Evolutionary conservation across 1,140 invertebrate genomes (phyloP).

Genomic region (Latrodectus geometricus): DNA sequence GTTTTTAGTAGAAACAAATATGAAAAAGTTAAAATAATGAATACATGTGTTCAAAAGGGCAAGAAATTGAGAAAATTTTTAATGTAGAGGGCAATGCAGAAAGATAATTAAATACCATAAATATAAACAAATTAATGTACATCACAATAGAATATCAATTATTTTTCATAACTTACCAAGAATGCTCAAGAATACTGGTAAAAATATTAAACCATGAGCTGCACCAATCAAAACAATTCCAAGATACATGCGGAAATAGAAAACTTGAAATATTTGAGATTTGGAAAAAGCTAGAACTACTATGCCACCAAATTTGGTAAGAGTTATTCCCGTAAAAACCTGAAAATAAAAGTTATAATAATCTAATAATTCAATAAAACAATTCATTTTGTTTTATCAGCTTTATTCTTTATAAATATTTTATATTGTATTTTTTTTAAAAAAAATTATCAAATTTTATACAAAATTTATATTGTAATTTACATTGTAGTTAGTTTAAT

Average conservation of each 20-base stretch:
- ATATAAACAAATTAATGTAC: neutral
- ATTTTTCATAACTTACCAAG: slow-evolving; percentile 79
- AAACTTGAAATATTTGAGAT: slow-evolving; percentile 93
- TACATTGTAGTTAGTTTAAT: too few species aligned
- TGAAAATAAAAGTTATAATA: slow-evolving; percentile 69
- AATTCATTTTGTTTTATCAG: neutral
- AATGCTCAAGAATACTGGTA: slow-evolving; percentile 93
- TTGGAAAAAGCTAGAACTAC: slow-evolving; percentile 91
- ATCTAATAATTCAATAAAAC: neutral
- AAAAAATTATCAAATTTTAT: too few species aligned
- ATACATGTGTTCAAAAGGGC: neutral
- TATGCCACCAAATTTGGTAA: slow-evolving; percentile 93
- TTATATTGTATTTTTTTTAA: neutral
- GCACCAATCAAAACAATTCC: slow-evolving; percentile 91
- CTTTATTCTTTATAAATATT: neutral
- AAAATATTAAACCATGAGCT: slow-evolving; percentile 87
- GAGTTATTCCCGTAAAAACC: slow-evolving; percentile 91
- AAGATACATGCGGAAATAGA: slow-evolving; percentile 96
- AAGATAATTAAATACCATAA: neutral
- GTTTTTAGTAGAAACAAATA: neutral
- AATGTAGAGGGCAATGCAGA: too few species aligned
- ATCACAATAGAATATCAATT: neutral
- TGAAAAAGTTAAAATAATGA: too few species aligned
- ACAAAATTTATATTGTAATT: too few species aligned
- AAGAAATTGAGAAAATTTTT: too few species aligned